These are phyloP conservation scores for Rhinogobio ventralis DNA, from an alignment of 2,797 vertebrate species.

Conservation along the genomic window DNA sequence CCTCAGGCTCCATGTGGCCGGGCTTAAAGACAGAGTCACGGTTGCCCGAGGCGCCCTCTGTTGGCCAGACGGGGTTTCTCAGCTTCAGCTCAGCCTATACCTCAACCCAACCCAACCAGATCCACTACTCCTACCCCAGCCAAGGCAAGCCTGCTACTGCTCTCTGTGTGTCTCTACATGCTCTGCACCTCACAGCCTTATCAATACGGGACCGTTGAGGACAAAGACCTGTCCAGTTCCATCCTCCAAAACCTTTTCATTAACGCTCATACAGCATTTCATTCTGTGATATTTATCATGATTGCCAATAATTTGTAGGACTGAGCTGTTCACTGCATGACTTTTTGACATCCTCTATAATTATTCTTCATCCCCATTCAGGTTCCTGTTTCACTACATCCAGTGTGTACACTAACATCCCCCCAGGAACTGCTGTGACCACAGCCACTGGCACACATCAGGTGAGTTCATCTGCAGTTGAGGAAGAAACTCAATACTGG, in stretches of 20 bases:
- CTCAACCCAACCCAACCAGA: conserved; percentile 91
- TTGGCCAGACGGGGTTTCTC: conserved; percentile 95
- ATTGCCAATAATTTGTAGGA: not conserved
- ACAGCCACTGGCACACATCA: conserved; percentile 72
- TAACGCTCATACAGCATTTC: conserved; percentile 19
- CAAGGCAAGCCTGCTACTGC: conserved; percentile 89
- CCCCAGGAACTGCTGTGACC: conserved; percentile 72
- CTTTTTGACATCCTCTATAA: not conserved
- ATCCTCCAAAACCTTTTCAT: conserved; percentile 46
- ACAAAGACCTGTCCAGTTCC: not conserved
- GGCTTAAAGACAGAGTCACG: conserved; percentile 97
- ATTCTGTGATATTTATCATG: not conserved
- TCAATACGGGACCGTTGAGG: not conserved
- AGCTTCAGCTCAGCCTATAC: conserved; percentile 96
- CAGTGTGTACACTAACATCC: conserved; percentile 82
- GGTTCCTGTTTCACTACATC: conserved; percentile 84
- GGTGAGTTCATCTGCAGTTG: conserved; percentile 59
- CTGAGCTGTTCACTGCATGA: not conserved
- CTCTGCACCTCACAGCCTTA: conserved; percentile 11
- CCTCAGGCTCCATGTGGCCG: conserved; percentile 97
- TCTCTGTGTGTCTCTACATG: not conserved
- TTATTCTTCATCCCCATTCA: conserved; percentile 59
- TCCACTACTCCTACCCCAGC: conserved; percentile 96
- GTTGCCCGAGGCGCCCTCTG: conserved; percentile 93
- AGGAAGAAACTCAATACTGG: not conserved